phyloP scores from a whole-genome alignment of 2,113 vertebrate species.

The Crotalus helleri region DNA sequence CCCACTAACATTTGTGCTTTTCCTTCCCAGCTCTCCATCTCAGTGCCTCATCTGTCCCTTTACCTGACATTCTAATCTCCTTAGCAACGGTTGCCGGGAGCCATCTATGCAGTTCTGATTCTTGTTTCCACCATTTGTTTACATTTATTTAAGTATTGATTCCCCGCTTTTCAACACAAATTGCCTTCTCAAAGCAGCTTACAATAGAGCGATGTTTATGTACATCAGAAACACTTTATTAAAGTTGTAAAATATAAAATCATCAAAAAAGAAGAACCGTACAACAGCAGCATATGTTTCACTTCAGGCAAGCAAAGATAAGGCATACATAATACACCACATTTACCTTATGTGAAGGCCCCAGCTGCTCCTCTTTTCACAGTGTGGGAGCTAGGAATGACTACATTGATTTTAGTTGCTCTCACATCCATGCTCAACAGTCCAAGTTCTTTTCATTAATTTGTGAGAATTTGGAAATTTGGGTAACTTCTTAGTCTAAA shows the following conservation, averaged over 20 bases:
- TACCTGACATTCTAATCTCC: not conserved
- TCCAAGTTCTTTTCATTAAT: not conserved
- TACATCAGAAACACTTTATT: not conserved
- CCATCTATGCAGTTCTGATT: not conserved
- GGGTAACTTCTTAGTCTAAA: not conserved
- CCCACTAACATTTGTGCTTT: not conserved
- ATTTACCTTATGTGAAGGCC: not conserved
- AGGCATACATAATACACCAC: not conserved
- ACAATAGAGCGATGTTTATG: not conserved
- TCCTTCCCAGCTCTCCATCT: not conserved
- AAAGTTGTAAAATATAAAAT: not conserved
- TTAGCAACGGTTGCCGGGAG: not conserved
- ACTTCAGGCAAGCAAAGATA: not conserved
- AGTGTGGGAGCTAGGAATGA: not conserved
- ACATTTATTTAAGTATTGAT: not conserved
- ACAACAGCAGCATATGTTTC: not conserved
- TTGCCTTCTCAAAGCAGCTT: not conserved
- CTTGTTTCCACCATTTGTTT: not conserved
- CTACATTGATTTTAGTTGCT: not conserved
- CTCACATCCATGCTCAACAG: not conserved
- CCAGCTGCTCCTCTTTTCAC: not conserved
- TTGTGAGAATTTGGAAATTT: not conserved
- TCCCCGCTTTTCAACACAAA: not conserved
- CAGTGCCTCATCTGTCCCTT: not conserved
- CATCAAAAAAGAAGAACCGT: not conserved